These are phyloP conservation scores for Synergus umbraculus DNA, from an alignment of 2,888 invertebrate species.

Conservation along the genomic window DNA sequence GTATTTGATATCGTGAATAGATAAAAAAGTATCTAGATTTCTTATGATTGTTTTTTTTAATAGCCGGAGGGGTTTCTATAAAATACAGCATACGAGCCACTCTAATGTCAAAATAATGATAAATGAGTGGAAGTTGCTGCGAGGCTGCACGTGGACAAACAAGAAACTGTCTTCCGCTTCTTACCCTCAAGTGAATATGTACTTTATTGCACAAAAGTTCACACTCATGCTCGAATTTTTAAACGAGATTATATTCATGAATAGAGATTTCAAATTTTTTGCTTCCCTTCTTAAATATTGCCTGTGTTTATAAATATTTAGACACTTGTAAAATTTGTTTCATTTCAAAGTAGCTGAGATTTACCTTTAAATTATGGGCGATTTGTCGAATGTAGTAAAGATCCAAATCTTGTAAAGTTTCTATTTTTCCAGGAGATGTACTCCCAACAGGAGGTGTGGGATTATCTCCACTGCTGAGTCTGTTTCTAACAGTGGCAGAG, in stretches of 20 bases:
- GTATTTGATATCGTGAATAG: too few relatives aligned
- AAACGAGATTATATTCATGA: background rate
- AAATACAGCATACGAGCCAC: background rate
- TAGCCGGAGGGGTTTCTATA: background rate
- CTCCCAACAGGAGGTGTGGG: conserved; percentile 41
- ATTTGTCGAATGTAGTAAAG: conserved; percentile 80
- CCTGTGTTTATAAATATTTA: too few relatives aligned
- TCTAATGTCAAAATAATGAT: conserved; percentile 17
- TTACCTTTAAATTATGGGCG: conserved; percentile 80
- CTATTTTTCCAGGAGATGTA: conserved; percentile 74
- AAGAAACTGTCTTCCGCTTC: conserved; percentile 12
- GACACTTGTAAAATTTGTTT: too few relatives aligned
- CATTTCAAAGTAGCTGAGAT: background rate
- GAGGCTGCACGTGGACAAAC: conserved; percentile 9
- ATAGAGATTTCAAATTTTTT: background rate
- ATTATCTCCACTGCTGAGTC: conserved; percentile 68
- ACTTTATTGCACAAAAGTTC: conserved; percentile 2
- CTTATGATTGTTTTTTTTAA: background rate
- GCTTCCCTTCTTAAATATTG: background rate
- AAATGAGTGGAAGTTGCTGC: background rate
- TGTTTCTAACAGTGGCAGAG: conserved; percentile 64
- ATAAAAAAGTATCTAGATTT: background rate
- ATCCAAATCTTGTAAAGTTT: conserved; percentile 79
- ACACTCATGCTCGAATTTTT: background rate
- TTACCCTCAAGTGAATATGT: background rate